Evolutionary conservation across 2,113 vertebrate species (phyloP).

Genomic region (Tachysurus fulvidraco): DNA sequence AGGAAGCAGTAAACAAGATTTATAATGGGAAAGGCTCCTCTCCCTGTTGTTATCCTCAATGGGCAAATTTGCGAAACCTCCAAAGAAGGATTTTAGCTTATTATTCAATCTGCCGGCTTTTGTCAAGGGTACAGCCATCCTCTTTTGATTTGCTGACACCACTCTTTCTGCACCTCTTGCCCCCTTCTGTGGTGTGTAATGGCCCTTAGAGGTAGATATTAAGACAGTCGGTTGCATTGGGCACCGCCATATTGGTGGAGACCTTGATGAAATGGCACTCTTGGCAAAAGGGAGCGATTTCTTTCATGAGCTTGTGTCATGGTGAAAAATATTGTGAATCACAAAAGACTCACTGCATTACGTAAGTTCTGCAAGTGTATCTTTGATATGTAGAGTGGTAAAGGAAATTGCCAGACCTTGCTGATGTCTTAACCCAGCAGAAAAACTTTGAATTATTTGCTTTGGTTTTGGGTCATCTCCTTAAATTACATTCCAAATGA

Average conservation of each 20-base stretch:
- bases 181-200: conserved; percentile 28
- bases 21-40: conserved; percentile 83
- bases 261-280: conserved; percentile 43
- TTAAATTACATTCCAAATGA: neutral
- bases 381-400: neutral
- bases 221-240: conserved; percentile 31
- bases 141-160: conserved; percentile 66
- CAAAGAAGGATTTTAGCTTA: conserved; percentile 85
- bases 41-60: conserved; percentile 80
- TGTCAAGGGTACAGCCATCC: conserved; percentile 60
- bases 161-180: conserved; percentile 61
- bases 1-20: conserved; percentile 88
- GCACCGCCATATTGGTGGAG: conserved; percentile 35
- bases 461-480: neutral
- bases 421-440: neutral
- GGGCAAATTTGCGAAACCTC: conserved; percentile 78
- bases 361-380: neutral
- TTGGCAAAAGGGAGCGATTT: conserved; percentile 29
- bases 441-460: conserved; percentile 6
- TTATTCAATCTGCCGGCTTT: conserved; percentile 77
- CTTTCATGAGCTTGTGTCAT: conserved; percentile 2
- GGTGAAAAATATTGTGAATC: neutral
- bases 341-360: neutral
- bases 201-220: conserved; percentile 44
- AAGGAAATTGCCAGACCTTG: neutral